A percentile compares a stretch with the other conserved stretches of the same genome.
phyloP scores from a whole-genome alignment of 2,888 invertebrate genomes.

The Hydraecia micacea region DNA sequence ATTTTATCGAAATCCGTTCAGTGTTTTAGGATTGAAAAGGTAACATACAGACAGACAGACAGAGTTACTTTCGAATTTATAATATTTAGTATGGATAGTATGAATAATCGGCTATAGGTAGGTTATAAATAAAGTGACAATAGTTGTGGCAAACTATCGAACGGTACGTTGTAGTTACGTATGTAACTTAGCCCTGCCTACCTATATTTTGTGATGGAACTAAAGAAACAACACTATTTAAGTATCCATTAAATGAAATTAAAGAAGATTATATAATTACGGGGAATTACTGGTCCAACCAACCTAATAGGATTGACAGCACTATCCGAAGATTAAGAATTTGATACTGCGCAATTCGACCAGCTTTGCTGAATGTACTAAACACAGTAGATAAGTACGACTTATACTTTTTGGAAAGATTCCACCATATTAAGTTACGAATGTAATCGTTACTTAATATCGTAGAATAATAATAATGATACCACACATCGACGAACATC shows the following conservation, averaged over 20 bases:
- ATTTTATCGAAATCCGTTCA: too few species aligned
- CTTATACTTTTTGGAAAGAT: background rate
- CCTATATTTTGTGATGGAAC: background rate
- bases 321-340: constrained; percentile 26
- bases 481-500: constrained; percentile 2
- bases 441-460: background rate
- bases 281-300: background rate
- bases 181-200: background rate
- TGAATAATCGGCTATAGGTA: too few species aligned
- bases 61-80: too few species aligned
- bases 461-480: constrained; percentile 6
- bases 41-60: too few species aligned
- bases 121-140: background rate
- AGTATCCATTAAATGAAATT: constrained; percentile 2
- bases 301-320: constrained; percentile 28
- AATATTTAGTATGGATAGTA: too few species aligned
- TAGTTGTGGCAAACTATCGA: background rate
- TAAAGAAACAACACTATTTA: background rate
- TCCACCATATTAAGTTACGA: background rate
- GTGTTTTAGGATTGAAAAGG: too few species aligned
- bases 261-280: constrained; percentile 24
- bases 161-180: background rate
- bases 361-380: background rate
- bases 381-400: background rate
- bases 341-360: constrained; percentile 16